Base-by-base conservation (phyloP, 2,888 invertebrate species). In the Eupeodes luniger region DNA sequence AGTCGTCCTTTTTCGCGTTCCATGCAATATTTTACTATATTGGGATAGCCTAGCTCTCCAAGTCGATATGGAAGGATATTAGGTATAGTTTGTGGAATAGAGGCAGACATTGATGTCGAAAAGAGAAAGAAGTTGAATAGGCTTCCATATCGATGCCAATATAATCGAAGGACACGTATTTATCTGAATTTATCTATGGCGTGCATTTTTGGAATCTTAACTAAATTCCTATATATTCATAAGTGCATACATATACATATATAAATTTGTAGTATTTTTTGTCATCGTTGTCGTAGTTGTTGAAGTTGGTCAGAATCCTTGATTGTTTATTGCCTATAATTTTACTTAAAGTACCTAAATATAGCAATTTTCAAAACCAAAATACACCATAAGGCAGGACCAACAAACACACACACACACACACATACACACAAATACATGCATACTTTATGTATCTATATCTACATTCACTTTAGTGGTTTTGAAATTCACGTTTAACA, bases 321-420 rank as follows among this genome's bases (percentile, higher is more conserved):
- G 85, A 69, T 88, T 88, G 85, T 85, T 85, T 85, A 88, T 88
- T 85, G 74, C 55, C 87, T 67, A 84, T 87, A 72, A 76, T 83
- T 83, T 51, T 61, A 12, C 19, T 44, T 12, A 64, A 82, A 81
- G 67, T 57, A 67, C 66, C 61, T 72, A 64, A 64, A 76, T 70
- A 70, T 64, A 75, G 76, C 76, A 81, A 78, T 79, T 75, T 83
- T 59, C 47, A 47, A 57, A 72, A 72, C 79, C 86, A 75, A 49
- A 78, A 62, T 70, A 19, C 64, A 64, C 44, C 40, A 40, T 27
- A 27, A 27, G 34, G 27, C 34, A 7, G 6, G 27, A 2, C 27
- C 27, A 27, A 27, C 27, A 27, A 3, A 27, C 49, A n/a, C 10
- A 7, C 19, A 19, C 53, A 9, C 2, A 57, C 44, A 36, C 44